These are phyloP conservation scores for Zapus hudsonius DNA, from an alignment of 2,113 vertebrate species.

Conservation along the genomic window DNA sequence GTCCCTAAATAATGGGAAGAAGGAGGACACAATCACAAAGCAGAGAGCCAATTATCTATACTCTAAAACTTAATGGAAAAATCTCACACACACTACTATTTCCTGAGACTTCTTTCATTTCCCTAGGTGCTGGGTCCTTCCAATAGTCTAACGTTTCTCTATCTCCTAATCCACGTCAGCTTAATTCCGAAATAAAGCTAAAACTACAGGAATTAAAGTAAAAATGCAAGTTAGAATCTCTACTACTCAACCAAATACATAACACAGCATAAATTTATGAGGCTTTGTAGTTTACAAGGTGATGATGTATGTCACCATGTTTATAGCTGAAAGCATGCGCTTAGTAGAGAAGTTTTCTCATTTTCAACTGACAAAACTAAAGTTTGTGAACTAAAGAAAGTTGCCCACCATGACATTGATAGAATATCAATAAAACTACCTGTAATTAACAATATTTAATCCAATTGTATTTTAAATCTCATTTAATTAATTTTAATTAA, in stretches of 20 bases:
- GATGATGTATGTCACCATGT: not conserved
- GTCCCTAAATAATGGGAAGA: not conserved
- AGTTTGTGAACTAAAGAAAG: not conserved
- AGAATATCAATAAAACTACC: not conserved
- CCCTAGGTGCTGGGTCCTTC: not conserved
- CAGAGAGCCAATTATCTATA: not conserved
- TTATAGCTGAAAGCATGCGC: not conserved
- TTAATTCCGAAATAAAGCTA: constrained; percentile 29
- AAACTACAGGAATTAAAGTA: not conserved
- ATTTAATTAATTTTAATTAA: too few relatives aligned
- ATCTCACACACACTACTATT: not conserved
- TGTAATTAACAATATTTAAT: not conserved
- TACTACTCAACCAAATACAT: not conserved
- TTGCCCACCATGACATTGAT: not conserved
- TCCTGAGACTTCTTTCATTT: not conserved
- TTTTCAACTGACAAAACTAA: not conserved
- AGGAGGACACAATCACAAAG: not conserved
- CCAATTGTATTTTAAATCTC: not conserved
- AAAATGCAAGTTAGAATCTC: constrained; percentile 23
- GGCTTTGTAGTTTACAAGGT: not conserved
- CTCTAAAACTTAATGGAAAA: not conserved
- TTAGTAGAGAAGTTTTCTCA: not conserved
- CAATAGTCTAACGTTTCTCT: not conserved
- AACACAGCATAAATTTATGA: not conserved
- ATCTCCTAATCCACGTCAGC: not conserved